phyloP scores from a whole-genome alignment of 2,888 invertebrate genomes.

The Heterodera filipjevi region DNA sequence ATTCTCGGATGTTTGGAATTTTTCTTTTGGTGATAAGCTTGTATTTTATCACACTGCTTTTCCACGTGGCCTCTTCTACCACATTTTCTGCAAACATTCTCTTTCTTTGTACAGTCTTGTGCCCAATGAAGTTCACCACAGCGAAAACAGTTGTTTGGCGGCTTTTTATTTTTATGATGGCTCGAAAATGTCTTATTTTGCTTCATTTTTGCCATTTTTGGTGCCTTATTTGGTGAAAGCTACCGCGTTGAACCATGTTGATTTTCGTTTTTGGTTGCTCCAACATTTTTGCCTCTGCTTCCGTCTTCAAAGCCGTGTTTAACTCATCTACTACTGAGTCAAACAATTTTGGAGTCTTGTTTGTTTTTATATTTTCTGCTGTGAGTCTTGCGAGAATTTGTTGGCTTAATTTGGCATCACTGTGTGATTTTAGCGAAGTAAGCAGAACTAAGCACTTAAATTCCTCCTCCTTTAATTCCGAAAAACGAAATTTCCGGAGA shows the following conservation, averaged over 20 bases:
- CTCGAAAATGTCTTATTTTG: background rate
- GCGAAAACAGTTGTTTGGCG: background rate
- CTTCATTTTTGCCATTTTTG: background rate
- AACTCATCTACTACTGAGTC: background rate
- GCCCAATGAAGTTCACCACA: background rate
- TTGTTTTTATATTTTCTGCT: background rate
- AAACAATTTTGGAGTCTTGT: background rate
- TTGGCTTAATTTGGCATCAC: background rate
- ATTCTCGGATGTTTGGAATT: background rate
- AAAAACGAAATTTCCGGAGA: background rate
- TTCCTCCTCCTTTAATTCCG: background rate
- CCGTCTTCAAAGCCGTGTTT: background rate
- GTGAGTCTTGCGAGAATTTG: background rate
- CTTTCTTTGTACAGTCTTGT: background rate
- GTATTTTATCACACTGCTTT: background rate
- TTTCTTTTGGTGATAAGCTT: background rate
- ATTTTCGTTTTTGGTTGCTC: background rate
- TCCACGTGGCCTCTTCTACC: background rate
- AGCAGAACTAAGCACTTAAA: slow-evolving; percentile 2
- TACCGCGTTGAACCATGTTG: background rate
- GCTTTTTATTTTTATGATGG: background rate
- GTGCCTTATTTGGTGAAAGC: background rate
- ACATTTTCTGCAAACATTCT: too few relatives aligned
- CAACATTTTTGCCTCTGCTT: background rate
- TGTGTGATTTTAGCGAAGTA: background rate